Evolutionary conservation across 2,888 invertebrate species (phyloP), one percentile per base, ranked within the genome.

Genomic region (Blastobasis lacticolella): DNA sequence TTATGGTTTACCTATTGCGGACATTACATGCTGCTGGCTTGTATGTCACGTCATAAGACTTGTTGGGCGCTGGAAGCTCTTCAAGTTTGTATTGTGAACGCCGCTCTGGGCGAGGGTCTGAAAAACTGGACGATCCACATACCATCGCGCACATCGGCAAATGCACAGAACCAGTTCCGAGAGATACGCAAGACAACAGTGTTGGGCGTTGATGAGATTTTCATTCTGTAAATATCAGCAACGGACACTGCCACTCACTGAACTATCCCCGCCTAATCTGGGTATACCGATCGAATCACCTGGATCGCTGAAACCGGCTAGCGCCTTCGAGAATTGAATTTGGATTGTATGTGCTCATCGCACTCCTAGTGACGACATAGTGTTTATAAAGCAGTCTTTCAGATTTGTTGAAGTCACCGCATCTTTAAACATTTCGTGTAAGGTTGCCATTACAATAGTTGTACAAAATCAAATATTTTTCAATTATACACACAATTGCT

Each of bases 121-220:
- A 88, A 88, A 88, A 88, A 88, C 88, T 88, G 86, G 88, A 87
- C 87, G 87, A 87, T 88, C 88, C 88, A 87, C 85, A 86, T 78
- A 86, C 87, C 83, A 86, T 79, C 87, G 88, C 86, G 88, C 86
- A 87, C 81, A 82, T 78, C 81, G 82, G 81, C 80, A 75, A 76
- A 77, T 73, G 83, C 81, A 80, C 68, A 76, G 78, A 80, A 79
- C 79, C 73, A 81, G 79, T 79, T 77, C 73, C 80, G 68, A 72
- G 63, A 75, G 60, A 62, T 66, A 64, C 67, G 72, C 71, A 69
- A 85, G 75, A 69, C 58, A 79, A 74, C 81, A 78, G 80, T 86
- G 83, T 75, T 79, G 78, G 59, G 72, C 84, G 84, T 86, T 86
- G 85, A 72, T 84, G 81, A 83, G 67, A 81, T 78, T 83, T 81